Base-by-base conservation (phyloP, 1,140 invertebrate genomes). In the Lucilia sericata region DNA sequence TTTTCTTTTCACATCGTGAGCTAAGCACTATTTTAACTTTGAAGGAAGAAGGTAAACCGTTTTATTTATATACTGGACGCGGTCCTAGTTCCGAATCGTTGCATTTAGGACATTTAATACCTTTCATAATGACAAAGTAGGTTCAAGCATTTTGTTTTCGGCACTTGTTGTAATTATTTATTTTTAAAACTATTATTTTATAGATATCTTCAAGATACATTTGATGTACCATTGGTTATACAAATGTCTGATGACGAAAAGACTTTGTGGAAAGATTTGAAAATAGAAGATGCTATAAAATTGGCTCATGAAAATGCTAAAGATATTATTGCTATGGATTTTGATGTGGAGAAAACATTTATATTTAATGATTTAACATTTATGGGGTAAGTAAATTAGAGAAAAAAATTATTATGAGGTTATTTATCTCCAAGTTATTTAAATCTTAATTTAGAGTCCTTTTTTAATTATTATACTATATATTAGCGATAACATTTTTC, bases 171-270 rank as follows among this genome's bases (percentile, higher is more conserved):
- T 60, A 65, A 84, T 47, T 85, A 78, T 83, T 85, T 21, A 36
- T 85, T 81, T 83, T 85, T 21, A 36, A 10, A 30, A 30, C 25
- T 2, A 30, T 2, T 30, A 30, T 30, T 30, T 30, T 92, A 91
- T 88, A 98, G 97, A 92, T 99, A 98, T 97, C 91, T 99, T 2
- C 99, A 99, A 93, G 98, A 99, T 87, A 95, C 96, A 0, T 99
- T 99, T 91, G 94, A 99, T 92, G 98, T 99, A 75, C 99, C 99
- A 47, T 91, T 99, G 21, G 95, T 99, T 0, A 97, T 99, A 87
- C 98, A 99, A 91, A 91, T 99, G 85, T 99, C 99, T 0, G 99
- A 99, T 90, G 99, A 99, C 92, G 99, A 99, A 91, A 99, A 99
- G 91, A 97, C 95, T 47, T 93, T 99, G 87, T 99, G 99, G 99